Evolutionary conservation across 1,140 invertebrate genomes (phyloP).

Genomic region (Aphaenogaster floridana): DNA sequence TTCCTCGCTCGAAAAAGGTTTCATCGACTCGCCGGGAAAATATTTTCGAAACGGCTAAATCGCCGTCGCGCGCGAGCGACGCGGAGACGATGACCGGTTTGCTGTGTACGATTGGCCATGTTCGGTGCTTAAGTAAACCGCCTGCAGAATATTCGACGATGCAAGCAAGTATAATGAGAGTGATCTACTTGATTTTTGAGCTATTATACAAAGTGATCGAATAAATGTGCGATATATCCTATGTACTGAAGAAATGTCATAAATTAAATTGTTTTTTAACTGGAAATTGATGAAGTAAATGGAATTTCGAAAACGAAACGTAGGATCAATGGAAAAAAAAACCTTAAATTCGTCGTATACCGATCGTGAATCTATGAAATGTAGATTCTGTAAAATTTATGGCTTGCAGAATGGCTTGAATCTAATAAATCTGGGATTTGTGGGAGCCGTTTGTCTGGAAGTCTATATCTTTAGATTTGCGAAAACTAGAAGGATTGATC

Average conservation of each 20-base stretch:
- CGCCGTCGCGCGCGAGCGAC: background rate
- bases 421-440: constrained; percentile 24
- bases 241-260: background rate
- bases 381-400: constrained; percentile 12
- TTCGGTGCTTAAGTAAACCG: constrained; percentile 45
- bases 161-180: background rate
- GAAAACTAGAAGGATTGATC: background rate
- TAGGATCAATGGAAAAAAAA: background rate
- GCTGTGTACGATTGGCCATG: constrained; percentile 40
- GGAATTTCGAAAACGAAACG: background rate
- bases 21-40: constrained; percentile 56
- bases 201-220: background rate
- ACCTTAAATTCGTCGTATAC: background rate
- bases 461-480: constrained; percentile 11
- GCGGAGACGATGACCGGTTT: constrained; percentile 20
- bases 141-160: background rate
- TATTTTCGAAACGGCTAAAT: constrained; percentile 36
- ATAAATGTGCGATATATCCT: background rate
- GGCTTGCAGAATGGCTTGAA: background rate
- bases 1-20: constrained; percentile 39
- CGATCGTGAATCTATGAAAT: background rate
- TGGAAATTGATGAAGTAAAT: background rate
- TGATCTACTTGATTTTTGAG: constrained; percentile 11
- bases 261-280: background rate
- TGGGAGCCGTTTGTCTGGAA: background rate